phyloP scores from a whole-genome alignment of 2,797 vertebrate species.

The Fringilla coelebs region DNA sequence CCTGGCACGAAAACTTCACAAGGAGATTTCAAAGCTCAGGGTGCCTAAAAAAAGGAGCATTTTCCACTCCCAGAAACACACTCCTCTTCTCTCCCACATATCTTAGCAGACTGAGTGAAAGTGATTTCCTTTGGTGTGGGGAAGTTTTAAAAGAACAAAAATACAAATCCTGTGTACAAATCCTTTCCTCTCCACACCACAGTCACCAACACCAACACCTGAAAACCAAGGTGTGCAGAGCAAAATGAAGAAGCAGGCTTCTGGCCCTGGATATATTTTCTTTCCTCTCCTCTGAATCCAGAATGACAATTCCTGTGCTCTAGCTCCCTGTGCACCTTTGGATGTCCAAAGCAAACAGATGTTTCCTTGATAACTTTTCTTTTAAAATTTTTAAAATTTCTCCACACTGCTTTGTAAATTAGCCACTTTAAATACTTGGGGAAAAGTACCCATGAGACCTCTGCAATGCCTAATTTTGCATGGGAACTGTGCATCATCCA shows the following conservation, averaged over 20 bases:
- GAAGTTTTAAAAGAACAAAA: not conserved
- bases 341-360: not conserved
- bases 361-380: not conserved
- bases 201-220: not conserved
- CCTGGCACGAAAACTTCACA: not conserved
- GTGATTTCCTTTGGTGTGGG: not conserved
- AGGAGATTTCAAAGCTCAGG: not conserved
- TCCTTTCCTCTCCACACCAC: not conserved
- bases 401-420: not conserved
- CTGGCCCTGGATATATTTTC: not conserved
- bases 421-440: not conserved
- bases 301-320: not conserved
- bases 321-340: not conserved
- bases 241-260: not conserved
- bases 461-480: not conserved
- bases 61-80: not conserved
- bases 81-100: not conserved
- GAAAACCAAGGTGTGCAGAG: not conserved
- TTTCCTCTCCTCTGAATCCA: not conserved
- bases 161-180: not conserved
- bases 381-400: not conserved
- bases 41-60: not conserved
- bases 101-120: not conserved
- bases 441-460: not conserved
- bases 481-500: not conserved